phyloP scores from a whole-genome alignment of 1,140 invertebrate genomes.

The Lepeophtheirus salmonis region DNA sequence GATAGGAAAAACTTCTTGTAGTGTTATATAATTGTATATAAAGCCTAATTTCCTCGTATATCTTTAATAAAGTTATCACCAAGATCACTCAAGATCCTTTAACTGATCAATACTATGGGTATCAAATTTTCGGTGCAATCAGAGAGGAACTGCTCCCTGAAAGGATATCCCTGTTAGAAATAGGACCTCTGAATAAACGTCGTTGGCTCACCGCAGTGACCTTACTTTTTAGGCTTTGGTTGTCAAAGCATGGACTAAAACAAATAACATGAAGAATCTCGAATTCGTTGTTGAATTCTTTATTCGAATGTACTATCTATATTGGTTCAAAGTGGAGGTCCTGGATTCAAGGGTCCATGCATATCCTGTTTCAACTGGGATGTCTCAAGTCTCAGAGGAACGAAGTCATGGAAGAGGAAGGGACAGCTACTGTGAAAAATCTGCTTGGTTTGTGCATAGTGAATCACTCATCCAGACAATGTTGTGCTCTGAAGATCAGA shows the following conservation, averaged over 20 bases:
- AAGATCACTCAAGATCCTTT: background rate
- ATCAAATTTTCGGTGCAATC: slow-evolving; percentile 15
- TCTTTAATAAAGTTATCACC: background rate
- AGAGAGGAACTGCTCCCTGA: slow-evolving; percentile 14
- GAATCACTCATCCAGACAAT: slow-evolving; percentile 15
- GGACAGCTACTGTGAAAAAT: slow-evolving; percentile 14
- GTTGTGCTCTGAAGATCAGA: slow-evolving; percentile 10
- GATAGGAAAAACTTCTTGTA: background rate
- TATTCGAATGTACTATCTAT: slow-evolving; percentile 13
- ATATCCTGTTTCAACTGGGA: slow-evolving; percentile 17
- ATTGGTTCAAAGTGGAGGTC: slow-evolving; percentile 16
- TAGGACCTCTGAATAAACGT: background rate
- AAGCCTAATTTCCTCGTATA: background rate
- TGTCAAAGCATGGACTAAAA: background rate
- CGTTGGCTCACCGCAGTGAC: background rate
- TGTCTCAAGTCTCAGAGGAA: slow-evolving; percentile 15
- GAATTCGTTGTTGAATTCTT: slow-evolving; percentile 14
- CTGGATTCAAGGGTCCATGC: slow-evolving; percentile 12
- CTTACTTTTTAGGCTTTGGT: background rate
- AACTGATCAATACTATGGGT: slow-evolving; percentile 10
- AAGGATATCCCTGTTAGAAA: slow-evolving; percentile 13
- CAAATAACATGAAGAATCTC: slow-evolving; percentile 9
- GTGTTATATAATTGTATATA: background rate
- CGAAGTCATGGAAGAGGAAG: slow-evolving; percentile 9
- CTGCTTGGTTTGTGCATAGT: slow-evolving; percentile 16